phyloP scores from a whole-genome alignment of 1,140 invertebrate species.

The Babylonia areolata region DNA sequence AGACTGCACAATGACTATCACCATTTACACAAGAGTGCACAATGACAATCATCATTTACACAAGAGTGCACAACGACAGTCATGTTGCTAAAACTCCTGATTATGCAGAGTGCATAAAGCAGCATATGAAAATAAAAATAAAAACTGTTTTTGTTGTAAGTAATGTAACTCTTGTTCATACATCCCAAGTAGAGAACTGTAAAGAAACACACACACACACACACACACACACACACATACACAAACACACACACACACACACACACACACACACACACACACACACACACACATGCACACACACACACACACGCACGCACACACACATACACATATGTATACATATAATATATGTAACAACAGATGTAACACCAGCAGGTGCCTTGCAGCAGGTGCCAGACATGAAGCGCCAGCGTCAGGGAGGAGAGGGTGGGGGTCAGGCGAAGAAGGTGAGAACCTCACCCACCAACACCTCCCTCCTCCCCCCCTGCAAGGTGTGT shows the following conservation, averaged over 20 bases:
- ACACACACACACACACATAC: neutral
- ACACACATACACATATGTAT: neutral
- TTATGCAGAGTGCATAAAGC: too few species aligned
- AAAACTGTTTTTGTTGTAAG: too few species aligned
- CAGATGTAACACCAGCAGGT: neutral
- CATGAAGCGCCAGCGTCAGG: neutral
- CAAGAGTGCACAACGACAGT: too few species aligned
- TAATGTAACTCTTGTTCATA: too few species aligned
- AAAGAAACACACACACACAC: neutral
- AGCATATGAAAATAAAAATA: too few species aligned
- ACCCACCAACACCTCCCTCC: neutral
- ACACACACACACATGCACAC: neutral
- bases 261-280: constrained; percentile 4
- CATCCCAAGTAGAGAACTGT: too few species aligned
- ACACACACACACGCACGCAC: neutral
- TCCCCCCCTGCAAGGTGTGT: constrained; percentile 77
- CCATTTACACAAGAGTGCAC: too few species aligned
- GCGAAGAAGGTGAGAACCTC: too few species aligned
- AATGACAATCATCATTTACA: too few species aligned
- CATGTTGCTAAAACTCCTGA: too few species aligned
- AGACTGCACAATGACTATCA: too few species aligned
- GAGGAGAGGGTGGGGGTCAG: neutral
- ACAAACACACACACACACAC: neutral
- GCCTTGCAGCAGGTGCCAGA: too few species aligned
- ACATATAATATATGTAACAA: neutral